Percentiles rank a stretch among this genome's conserved stretches.
Conservation (phyloP, 2,797 vertebrate genomes). For the Eulemur mongoz region DNA sequence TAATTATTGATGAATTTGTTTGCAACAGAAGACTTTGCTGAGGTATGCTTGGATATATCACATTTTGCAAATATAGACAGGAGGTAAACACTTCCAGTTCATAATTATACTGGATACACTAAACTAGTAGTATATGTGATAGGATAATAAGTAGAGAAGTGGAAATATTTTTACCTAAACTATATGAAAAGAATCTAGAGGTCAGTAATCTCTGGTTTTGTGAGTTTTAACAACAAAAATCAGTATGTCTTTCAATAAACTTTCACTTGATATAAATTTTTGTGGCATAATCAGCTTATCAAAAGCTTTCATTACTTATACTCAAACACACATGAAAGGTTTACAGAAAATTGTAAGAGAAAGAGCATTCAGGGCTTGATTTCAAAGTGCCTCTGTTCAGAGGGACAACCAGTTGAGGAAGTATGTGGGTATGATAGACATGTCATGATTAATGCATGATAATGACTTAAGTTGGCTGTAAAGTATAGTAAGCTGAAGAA, state of each 20-base stretch:
- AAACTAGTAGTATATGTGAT: not conserved
- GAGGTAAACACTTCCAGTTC: not conserved
- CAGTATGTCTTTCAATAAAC: not conserved
- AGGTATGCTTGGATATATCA: constrained; percentile 36
- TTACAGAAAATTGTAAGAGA: not conserved
- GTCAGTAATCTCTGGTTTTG: not conserved
- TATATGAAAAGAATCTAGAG: not conserved
- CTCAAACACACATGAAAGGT: not conserved
- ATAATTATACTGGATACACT: not conserved
- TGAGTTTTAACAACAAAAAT: not conserved
- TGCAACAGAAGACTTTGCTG: constrained; percentile 50
- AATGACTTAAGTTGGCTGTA: not conserved
- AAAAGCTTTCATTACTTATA: not conserved
- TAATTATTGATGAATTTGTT: constrained; percentile 78
- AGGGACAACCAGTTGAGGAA: not conserved
- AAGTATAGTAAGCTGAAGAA: constrained; percentile 6
- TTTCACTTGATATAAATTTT: not conserved
- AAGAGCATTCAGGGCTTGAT: not conserved
- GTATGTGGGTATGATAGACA: not conserved
- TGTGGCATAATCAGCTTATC: not conserved
- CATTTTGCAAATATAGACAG: constrained; percentile 66
- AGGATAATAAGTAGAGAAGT: not conserved
- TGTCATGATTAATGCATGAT: not conserved
- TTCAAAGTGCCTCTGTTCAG: not conserved
- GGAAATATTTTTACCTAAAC: not conserved